Percentiles rank a stretch among this genome's conserved stretches.
These are phyloP conservation scores for Erpetoichthys calabaricus DNA, from an alignment of 2,797 vertebrate genomes.

Conservation along the genomic window DNA sequence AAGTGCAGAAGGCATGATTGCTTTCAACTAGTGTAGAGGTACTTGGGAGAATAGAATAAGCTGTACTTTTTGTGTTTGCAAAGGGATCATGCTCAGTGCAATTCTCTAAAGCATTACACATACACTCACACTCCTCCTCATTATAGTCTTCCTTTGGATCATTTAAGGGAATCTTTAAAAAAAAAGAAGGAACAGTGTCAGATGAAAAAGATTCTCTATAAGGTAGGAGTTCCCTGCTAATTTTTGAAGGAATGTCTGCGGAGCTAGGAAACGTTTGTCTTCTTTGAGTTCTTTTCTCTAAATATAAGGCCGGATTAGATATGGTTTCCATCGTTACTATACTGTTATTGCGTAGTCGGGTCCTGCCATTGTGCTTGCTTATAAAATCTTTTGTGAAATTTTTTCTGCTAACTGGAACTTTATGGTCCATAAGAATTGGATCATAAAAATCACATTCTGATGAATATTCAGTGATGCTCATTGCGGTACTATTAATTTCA, in stretches of 20 bases:
- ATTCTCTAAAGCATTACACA: slow-evolving; percentile 16
- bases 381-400: slow-evolving; percentile 36
- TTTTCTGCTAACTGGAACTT: slow-evolving; percentile 32
- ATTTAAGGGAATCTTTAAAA: slow-evolving; percentile 22
- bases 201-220: slow-evolving; percentile 41
- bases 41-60: slow-evolving; percentile 21
- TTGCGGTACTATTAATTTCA: slow-evolving; percentile 15
- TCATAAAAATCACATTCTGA: slow-evolving; percentile 28
- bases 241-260: slow-evolving; percentile 9
- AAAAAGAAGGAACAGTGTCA: slow-evolving; percentile 38
- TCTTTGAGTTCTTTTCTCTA: slow-evolving; percentile 31
- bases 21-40: slow-evolving; percentile 20
- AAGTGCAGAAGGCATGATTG: slow-evolving; percentile 21
- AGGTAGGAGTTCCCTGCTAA: slow-evolving; percentile 27
- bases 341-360: slow-evolving; percentile 41
- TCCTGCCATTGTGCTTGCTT: slow-evolving; percentile 26
- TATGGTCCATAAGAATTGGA: slow-evolving; percentile 25
- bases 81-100: slow-evolving; percentile 19
- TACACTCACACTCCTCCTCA: too few relatives aligned
- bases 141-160: too few relatives aligned
- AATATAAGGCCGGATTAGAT: slow-evolving; percentile 12
- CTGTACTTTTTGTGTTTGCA: slow-evolving; percentile 18
- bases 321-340: slow-evolving; percentile 32
- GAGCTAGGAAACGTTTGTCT: slow-evolving; percentile 54
- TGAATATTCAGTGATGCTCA: slow-evolving; percentile 24